Base-by-base conservation (phyloP, 1,140 invertebrate genomes). In the Eupeodes corollae region DNA sequence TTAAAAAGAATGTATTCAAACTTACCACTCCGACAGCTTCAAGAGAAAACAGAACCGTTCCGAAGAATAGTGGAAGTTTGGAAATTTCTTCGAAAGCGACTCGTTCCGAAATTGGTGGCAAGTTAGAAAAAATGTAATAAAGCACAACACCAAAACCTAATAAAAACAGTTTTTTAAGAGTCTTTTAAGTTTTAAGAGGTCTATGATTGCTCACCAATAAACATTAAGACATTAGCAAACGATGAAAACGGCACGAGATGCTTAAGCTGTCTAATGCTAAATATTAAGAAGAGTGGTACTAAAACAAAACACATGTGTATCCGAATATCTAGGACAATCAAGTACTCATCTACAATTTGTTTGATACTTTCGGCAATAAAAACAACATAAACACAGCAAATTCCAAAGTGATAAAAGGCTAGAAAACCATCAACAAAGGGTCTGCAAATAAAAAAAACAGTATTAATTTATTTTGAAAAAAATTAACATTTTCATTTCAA, bases 351-450 rank as follows among this genome's bases (percentile, higher is more conserved):
- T 8, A 70, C 64, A 16, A 77, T 59, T 71, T 79, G 73, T 58
- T 83, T 79, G 5, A 84, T 72, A 57, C 79, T 91, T 26, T 79
- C 75, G 1, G 86, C 79, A 13, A 91, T 83, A 63, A 92, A 92
- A 5, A 91, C 80, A 21, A 89, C 82, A 70, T 92, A 92, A 2
- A 91, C 86, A 57, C 86, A 89, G 62, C 89, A 91, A 60, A 92
- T 91, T 33, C 89, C 89, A 47, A 91, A 75, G 67, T 92, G 89
- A 52, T 88, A 89, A 35, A 88, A 73, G n/a, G 87, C 80, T 45
- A 92, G 73, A 58, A 88, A 86, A 2, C 75, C 59, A 54, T 84
- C 81, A 8, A 83, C 76, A 34, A 79, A 67, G 14, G 70, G 57
- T 18, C 76, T 77, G 48, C 21, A 60, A 62, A 46, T 16, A 19